Evolutionary conservation across 2,797 vertebrate genomes (phyloP), one percentile per base, ranked within the genome.

Genomic region (Cossypha dichroa): DNA sequence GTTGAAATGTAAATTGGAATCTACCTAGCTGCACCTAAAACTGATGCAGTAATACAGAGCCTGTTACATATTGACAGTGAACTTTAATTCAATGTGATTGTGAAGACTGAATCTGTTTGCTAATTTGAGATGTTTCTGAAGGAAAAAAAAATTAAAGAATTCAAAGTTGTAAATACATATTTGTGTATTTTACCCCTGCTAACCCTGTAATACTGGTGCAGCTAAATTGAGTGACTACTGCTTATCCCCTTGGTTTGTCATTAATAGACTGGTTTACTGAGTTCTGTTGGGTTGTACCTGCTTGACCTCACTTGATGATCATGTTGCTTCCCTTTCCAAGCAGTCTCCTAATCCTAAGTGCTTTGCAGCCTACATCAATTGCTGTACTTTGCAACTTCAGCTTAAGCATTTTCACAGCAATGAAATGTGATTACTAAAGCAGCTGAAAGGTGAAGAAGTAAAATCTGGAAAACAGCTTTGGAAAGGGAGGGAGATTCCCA

Each of bases 321-420:
- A 10, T 3, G 6, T 74, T 75, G 66, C 58, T 88, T 96, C 62
- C 76, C 91, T 79, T 79, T 59, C 82, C 1, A 5, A 56, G 81
- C 68, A 70, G 40, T n/a, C 70, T 87, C 5, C 54, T 89, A 69
- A 58, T 83, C 38, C 8, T 40, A 48, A 48, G 63, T 48, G 46
- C 51, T 87, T 58, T 92, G 80, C 54, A 75, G 76, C 10, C 54
- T 15, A 9, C 16, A 46, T 33, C 45, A 33, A 31, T 41, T 28
- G 60, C 72, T 91, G 91, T 54, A 55, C 77, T 96, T 93, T 80
- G 75, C 68, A 80, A 73, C 93, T 94, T 77, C 41, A 88, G 38
- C 45, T 55, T 51, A 79, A 85, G 67, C 22, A 7, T 93, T 96
- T 90, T 85, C 60, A n/a, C n/a, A 38, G 72, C 49, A 63, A 38